These are phyloP conservation scores for Mobula birostris DNA, from an alignment of 2,113 vertebrate genomes.

Conservation along the genomic window DNA sequence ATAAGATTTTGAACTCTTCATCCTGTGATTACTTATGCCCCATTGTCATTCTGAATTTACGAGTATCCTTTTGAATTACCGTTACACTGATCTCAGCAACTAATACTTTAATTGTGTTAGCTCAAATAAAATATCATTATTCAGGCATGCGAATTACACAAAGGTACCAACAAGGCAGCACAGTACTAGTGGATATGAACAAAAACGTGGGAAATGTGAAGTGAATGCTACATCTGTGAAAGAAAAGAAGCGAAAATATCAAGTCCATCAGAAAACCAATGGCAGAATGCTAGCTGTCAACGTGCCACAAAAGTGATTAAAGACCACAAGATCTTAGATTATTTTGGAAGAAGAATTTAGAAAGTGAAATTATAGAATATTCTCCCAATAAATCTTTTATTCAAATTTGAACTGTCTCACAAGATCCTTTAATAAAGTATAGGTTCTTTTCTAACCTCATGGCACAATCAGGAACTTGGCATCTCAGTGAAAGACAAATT, in stretches of 20 bases:
- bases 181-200: not conserved
- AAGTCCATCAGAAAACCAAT: not conserved
- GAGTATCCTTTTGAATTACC: not conserved
- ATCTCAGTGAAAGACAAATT: not conserved
- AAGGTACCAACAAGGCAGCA: not conserved
- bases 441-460: not conserved
- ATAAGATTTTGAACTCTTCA: not conserved
- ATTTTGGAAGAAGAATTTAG: constrained; percentile 1
- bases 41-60: not conserved
- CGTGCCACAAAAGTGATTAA: not conserved
- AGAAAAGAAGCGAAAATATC: not conserved
- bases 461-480: not conserved
- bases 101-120: not conserved
- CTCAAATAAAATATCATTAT: not conserved
- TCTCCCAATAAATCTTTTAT: not conserved
- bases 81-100: not conserved
- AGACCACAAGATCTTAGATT: not conserved
- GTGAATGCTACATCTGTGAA: not conserved
- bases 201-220: not conserved
- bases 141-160: not conserved
- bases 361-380: not conserved
- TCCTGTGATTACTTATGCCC: not conserved
- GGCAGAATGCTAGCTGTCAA: not conserved
- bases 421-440: not conserved
- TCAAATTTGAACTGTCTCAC: not conserved